Percentiles rank a stretch among this genome's conserved stretches.
These are phyloP conservation scores for Myotis planiceps DNA, from an alignment of 2,797 vertebrate species.

Conservation along the genomic window DNA sequence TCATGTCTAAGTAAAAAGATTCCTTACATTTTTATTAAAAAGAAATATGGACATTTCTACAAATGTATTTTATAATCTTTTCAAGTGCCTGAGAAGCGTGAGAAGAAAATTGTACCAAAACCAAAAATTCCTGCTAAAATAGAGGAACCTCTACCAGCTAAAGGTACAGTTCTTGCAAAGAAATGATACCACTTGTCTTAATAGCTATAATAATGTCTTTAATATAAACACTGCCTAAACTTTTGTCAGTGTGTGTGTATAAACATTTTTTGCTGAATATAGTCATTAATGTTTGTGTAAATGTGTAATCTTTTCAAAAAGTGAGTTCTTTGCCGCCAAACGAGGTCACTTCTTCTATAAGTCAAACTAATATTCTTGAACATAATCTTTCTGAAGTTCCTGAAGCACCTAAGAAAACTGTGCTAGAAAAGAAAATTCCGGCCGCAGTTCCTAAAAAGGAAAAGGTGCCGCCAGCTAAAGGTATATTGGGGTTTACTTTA, in stretches of 20 bases:
- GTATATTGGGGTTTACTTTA: conserved; percentile 79
- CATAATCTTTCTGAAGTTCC: conserved; percentile 85
- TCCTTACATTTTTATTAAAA: background rate
- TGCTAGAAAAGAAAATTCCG: conserved; percentile 85
- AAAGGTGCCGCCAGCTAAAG: conserved; percentile 83
- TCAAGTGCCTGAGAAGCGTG: conserved; percentile 85
- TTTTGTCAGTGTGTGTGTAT: background rate
- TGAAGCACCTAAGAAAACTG: conserved; percentile 85
- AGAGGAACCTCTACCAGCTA: conserved; percentile 78
- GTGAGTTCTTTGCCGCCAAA: background rate
- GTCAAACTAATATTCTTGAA: conserved; percentile 74
- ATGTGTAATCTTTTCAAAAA: background rate
- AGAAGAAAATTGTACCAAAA: conserved; percentile 83
- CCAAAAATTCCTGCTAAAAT: conserved; percentile 76
- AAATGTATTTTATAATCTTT: conserved; percentile 74
- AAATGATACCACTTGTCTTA: background rate
- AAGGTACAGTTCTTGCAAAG: conserved; percentile 80
- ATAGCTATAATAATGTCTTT: background rate
- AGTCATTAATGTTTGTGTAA: conserved; percentile 54
- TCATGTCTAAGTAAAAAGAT: background rate
- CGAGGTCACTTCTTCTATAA: background rate
- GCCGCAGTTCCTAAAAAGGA: conserved; percentile 83
- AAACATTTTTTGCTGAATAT: conserved; percentile 22
- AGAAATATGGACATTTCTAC: conserved; percentile 39
- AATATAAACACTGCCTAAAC: background rate